phyloP scores from a whole-genome alignment of 1,140 invertebrate genomes.

The Caenorhabditis briggsae region DNA sequence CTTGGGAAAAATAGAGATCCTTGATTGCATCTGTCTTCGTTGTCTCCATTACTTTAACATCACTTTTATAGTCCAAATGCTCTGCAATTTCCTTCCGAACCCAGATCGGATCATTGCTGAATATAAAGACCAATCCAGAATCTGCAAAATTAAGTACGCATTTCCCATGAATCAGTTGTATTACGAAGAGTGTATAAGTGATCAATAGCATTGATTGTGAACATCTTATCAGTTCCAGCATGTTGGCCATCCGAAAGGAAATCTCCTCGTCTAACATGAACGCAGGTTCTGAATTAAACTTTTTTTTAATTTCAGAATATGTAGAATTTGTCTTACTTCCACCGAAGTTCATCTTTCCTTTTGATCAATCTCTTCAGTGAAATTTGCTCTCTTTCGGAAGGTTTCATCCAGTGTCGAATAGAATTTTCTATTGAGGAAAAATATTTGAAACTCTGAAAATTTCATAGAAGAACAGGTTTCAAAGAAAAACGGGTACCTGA shows the following conservation, averaged over 20 bases:
- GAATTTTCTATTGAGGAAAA: background rate
- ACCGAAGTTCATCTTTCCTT: slow-evolving; percentile 15
- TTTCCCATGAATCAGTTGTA: background rate
- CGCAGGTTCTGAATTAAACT: slow-evolving; percentile 39
- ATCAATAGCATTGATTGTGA: slow-evolving; percentile 15
- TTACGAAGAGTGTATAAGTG: slow-evolving; percentile 16
- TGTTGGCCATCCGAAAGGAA: background rate
- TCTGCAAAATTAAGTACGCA: background rate
- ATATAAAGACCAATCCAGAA: background rate
- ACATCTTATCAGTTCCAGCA: slow-evolving; percentile 26
- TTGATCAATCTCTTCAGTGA: background rate
- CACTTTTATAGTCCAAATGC: slow-evolving; percentile 21
- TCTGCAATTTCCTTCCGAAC: background rate
- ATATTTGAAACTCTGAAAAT: slow-evolving; percentile 38
- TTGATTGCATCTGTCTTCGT: slow-evolving; percentile 10
- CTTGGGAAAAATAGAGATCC: slow-evolving; percentile 18
- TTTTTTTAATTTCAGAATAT: no score
- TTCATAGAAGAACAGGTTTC: background rate
- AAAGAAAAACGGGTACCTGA: background rate
- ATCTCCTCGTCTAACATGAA: slow-evolving; percentile 13
- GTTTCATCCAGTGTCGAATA: slow-evolving; percentile 24
- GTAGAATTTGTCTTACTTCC: slow-evolving; percentile 7
- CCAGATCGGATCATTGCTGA: slow-evolving; percentile 19
- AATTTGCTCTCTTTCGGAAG: background rate
- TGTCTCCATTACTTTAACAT: slow-evolving; percentile 20